Percentiles rank a stretch among this genome's conserved stretches.
These are phyloP conservation scores for Tortrix viridana DNA, from an alignment of 2,888 invertebrate species.

Conservation along the genomic window DNA sequence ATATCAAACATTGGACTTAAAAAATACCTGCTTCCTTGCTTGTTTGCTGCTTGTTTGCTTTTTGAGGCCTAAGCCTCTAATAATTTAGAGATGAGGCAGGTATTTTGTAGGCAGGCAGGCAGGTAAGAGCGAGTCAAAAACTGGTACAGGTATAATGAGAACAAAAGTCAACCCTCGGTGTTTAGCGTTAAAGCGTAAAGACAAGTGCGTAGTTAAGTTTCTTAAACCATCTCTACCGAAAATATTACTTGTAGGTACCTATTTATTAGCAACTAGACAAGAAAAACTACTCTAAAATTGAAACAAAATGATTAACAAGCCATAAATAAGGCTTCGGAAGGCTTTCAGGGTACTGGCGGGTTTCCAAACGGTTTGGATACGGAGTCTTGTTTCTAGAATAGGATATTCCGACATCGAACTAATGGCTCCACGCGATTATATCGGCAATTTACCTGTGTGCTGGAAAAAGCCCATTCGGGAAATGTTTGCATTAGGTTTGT, in stretches of 20 bases:
- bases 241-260: not conserved
- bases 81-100: too few relatives aligned
- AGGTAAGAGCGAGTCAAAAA: too few relatives aligned
- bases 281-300: constrained; percentile 56
- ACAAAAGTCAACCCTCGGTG: too few relatives aligned
- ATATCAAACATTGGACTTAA: too few relatives aligned
- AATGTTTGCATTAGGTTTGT: constrained; percentile 18
- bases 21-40: too few relatives aligned
- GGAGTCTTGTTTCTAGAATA: constrained; percentile 52
- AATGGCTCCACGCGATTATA: constrained; percentile 45
- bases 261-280: constrained; percentile 39
- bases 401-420: constrained; percentile 64
- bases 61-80: too few relatives aligned
- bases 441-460: constrained; percentile 36
- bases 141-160: too few relatives aligned
- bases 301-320: constrained; percentile 76
- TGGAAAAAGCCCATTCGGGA: constrained; percentile 14
- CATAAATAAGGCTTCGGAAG: constrained; percentile 71
- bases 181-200: too few relatives aligned
- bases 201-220: too few relatives aligned
- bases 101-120: too few relatives aligned
- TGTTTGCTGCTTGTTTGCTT: too few relatives aligned
- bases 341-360: constrained; percentile 65
- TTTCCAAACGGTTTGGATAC: constrained; percentile 73
- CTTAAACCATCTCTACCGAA: too few relatives aligned